These are phyloP conservation scores for Psilopogon haemacephalus DNA, from an alignment of 2,113 vertebrate species.

Conservation along the genomic window DNA sequence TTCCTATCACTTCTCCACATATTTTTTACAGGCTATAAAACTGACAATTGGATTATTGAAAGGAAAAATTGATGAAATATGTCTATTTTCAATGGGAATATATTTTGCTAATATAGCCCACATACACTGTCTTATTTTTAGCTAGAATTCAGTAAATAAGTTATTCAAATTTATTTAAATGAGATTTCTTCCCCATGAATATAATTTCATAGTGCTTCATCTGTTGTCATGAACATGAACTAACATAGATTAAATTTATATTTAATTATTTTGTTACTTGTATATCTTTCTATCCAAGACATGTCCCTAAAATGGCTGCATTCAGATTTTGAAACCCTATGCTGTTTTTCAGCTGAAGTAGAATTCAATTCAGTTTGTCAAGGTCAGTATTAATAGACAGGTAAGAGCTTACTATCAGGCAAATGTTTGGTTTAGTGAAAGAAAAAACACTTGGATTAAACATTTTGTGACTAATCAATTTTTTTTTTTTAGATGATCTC, in stretches of 20 bases:
- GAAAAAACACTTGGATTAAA: not conserved
- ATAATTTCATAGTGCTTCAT: not conserved
- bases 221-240: not conserved
- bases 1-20: slow-evolving; percentile 47
- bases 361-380: not conserved
- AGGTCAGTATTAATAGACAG: not conserved
- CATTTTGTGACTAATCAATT: not conserved
- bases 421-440: not conserved
- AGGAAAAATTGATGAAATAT: slow-evolving; percentile 54
- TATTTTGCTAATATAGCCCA: slow-evolving; percentile 12
- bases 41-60: slow-evolving; percentile 57
- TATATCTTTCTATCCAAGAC: not conserved
- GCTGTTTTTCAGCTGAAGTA: not conserved
- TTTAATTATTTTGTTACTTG: slow-evolving; percentile 35
- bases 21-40: slow-evolving; percentile 52
- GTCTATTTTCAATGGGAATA: slow-evolving; percentile 24
- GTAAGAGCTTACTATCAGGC: not conserved
- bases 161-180: slow-evolving; percentile 49
- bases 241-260: slow-evolving; percentile 4
- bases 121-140: slow-evolving; percentile 50
- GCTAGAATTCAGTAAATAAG: slow-evolving; percentile 49
- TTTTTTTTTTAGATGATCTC: not conserved
- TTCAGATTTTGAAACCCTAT: not conserved
- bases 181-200: not conserved
- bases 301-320: not conserved